Percentiles rank a stretch among this genome's conserved stretches.
Evolutionary conservation across 2,888 invertebrate species (phyloP).

Genomic region (Formica aserva): DNA sequence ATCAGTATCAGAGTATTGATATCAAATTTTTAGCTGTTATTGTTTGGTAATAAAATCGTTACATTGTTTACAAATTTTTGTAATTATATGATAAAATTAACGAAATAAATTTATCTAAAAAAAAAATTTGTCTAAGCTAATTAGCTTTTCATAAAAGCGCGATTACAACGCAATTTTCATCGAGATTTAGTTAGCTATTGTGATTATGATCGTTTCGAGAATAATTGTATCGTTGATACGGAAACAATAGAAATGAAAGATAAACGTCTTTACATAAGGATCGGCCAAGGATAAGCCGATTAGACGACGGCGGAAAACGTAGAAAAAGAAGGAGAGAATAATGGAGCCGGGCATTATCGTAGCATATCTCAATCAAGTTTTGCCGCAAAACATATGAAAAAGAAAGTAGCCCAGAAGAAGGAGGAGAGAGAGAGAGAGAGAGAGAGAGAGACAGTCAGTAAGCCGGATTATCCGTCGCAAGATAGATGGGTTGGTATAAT

Average conservation of each 20-base stretch:
- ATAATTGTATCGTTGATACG: conserved; percentile 34
- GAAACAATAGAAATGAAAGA: conserved; percentile 54
- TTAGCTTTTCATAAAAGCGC: conserved; percentile 28
- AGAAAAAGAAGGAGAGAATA: conserved; percentile 56
- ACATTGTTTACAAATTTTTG: conserved; percentile 31
- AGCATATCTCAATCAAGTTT: conserved; percentile 71
- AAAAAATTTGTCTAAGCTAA: conserved; percentile 9
- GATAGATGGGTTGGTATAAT: conserved; percentile 62
- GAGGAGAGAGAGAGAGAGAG: too few species aligned
- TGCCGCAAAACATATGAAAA: conserved; percentile 52
- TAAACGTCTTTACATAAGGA: conserved; percentile 42
- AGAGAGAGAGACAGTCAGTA: conserved; percentile 34
- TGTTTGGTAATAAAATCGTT: conserved; percentile 26
- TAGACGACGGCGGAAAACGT: neutral
- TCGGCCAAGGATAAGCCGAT: conserved; percentile 22
- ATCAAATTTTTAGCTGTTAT: neutral
- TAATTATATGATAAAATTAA: neutral
- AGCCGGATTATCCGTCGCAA: conserved; percentile 71
- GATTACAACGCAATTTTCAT: conserved; percentile 4
- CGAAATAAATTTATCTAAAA: neutral
- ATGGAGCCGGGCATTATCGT: conserved; percentile 70
- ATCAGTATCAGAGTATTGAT: neutral
- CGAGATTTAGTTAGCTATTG: conserved; percentile 39
- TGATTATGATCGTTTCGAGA: conserved; percentile 2
- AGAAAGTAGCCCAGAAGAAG: conserved; percentile 26